Base-by-base conservation (phyloP, 2,888 invertebrate genomes). In the Rhagium mordax region DNA sequence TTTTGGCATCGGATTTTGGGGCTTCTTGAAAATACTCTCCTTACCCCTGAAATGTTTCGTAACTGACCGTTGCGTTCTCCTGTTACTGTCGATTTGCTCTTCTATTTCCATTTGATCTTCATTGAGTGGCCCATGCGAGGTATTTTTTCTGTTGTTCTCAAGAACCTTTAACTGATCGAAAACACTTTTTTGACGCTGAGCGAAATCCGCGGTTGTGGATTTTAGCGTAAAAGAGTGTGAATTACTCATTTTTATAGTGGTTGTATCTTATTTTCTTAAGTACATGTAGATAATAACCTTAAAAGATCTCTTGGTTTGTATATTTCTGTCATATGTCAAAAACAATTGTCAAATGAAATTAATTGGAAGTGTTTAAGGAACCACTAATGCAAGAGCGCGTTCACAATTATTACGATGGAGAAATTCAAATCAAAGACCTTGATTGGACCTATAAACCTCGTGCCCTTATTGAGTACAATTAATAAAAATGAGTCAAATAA, bases 11-110 rank as follows among this genome's bases (percentile, higher is more conserved):
- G 93, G 93, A 16, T 92, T 90, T 81, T 93, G 92, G 0, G 94
- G 93, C 73, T 92, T 90, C 85, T 95, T 95, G 81, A 93, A 96
- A 78, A 96, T 94, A 84, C 95, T 96, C 84, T 95, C 94, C 82
- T 91, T 90, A 0, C 93, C 93, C 81, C 91, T 89, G 81, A 92
- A 93, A 72, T 90, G 90, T 83, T 90, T 92, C 82, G 91, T 91
- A 85, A 91, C 90, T 57, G 86, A 87, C 53, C 77, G 78, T 83
- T 87, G 81, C 88, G 88, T 7, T 85, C 86, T 62, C 73, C 59
- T 70, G 67, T 68, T 70, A 71, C 48, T 51, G 64, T 61, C 73
- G 21, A 48, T 57, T 55, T 68, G 71, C 74, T 65, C 74, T 74
- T 67, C 74, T 67, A 24, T 74, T 68, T 76, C 81, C 81, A 60